phyloP scores from a whole-genome alignment of 53 echinoderm and acorn worm species.

The Mesocentrotus franciscanus region DNA sequence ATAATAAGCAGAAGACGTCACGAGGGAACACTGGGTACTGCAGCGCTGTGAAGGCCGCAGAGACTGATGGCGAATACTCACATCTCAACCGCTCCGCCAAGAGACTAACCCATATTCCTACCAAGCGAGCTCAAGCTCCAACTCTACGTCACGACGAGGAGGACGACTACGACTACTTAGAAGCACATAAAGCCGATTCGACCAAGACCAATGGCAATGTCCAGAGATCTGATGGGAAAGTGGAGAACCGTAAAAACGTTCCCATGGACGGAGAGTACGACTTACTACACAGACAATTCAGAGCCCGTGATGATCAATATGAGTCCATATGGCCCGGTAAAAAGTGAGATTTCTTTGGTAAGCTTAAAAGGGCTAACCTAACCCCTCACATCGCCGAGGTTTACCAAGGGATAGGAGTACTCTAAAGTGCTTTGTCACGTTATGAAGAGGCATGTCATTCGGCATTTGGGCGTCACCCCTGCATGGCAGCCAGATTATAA shows the following conservation, averaged over 20 bases:
- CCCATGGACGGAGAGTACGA: conserved; percentile 27
- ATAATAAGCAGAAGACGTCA: not conserved
- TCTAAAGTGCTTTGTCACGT: not conserved
- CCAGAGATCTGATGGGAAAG: conserved; percentile 16
- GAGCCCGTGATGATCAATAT: conserved; percentile 36
- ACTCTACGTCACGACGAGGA: conserved; percentile 57
- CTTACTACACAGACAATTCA: conserved; percentile 60
- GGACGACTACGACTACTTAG: conserved; percentile 64
- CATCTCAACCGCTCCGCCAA: conserved; percentile 47
- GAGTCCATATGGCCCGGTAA: conserved; percentile 61
- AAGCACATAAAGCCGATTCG: not conserved
- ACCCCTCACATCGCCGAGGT: not conserved
- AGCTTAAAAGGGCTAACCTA: not conserved
- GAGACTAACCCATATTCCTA: conserved; percentile 17
- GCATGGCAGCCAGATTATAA: not conserved
- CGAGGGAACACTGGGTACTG: conserved; percentile 41
- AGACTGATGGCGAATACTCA: conserved; percentile 61
- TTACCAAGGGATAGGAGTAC: not conserved
- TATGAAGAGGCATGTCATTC: not conserved
- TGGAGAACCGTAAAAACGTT: not conserved
- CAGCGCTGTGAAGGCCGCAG: conserved; percentile 57
- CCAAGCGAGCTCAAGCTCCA: conserved; percentile 33
- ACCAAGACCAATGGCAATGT: not conserved
- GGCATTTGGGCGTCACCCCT: not conserved
- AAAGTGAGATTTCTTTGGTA: conserved; percentile 2